These are phyloP conservation scores for Phyllotis vaccarum DNA, from an alignment of 2,797 vertebrate species.

Conservation along the genomic window DNA sequence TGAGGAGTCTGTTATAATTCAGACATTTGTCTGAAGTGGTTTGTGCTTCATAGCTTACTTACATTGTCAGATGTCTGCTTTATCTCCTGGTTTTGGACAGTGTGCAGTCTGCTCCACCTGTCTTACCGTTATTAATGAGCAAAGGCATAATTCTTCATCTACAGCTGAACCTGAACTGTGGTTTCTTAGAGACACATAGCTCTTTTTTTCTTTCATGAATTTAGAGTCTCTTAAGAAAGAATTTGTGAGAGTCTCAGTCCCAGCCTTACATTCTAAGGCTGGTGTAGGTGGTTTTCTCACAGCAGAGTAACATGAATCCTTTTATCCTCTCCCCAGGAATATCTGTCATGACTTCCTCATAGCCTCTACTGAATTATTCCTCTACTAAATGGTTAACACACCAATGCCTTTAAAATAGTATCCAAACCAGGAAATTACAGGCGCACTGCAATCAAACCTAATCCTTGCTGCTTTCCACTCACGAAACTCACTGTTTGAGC, in stretches of 20 bases:
- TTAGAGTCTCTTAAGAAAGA: neutral
- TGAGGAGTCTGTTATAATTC: neutral
- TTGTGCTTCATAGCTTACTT: neutral
- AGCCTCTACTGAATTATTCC: neutral
- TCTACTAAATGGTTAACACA: conserved; percentile 14
- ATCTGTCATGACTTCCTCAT: neutral
- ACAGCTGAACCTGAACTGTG: neutral
- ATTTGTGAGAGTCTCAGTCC: neutral
- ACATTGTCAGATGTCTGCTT: neutral
- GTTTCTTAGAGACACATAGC: neutral
- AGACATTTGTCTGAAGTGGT: conserved; percentile 5
- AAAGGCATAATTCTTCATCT: neutral
- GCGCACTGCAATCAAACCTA: neutral
- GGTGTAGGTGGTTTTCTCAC: neutral
- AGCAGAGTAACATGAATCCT: conserved; percentile 18
- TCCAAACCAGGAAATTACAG: conserved; percentile 2
- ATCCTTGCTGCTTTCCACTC: neutral
- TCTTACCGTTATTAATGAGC: neutral
- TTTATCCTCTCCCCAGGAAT: conserved; percentile 22
- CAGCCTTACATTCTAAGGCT: neutral
- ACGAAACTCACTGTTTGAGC: neutral
- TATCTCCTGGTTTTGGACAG: neutral
- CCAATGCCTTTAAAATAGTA: conserved; percentile 22
- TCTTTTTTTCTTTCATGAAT: neutral
- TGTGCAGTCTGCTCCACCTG: accelerated